Base-by-base conservation (phyloP, 2,888 invertebrate species). In the Ennomos fuscantarius region DNA sequence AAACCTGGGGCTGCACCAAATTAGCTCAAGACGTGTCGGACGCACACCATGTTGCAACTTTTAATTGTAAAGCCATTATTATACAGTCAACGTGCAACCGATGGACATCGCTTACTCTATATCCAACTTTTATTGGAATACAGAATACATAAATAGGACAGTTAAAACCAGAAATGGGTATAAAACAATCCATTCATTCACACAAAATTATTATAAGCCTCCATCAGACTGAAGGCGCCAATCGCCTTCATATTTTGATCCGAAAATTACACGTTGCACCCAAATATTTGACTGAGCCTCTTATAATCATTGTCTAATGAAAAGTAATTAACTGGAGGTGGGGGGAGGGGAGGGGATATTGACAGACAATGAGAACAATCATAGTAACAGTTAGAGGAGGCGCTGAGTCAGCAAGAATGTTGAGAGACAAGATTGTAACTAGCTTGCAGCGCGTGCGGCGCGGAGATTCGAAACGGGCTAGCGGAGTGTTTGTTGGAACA, bases 361-460 rank as follows among this genome's bases (percentile, higher is more conserved):
- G 88, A 86, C 88, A 86, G 88, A 89, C 89, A 90, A 89, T 84
- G 88, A 84, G 87, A 89, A 90, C 89, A 90, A 90, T 89, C 88
- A 86, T 75, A 84, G 82, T 78, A 81, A 83, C 84, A 87, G 84
- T 86, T 88, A 87, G 82, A 86, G 85, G 75, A 81, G 84, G 82
- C 80, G 88, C 88, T 92, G 90, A 91, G 82, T 89, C 89, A 89
- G 90, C 91, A 81, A 75, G 70, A 79, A 81, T 79, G 74, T 78
- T 74, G 78, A 73, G 79, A 76, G 79, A 84, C 86, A 79, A 72
- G 81, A 71, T 78, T 79, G 85, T 82, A 83, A 81, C 86, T 79
- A 84, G 85, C 76, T 72, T 70, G 43, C 69, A 65, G 76, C 76
- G 75, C 74, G 76, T 72, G 78, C 72, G 70, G 60, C 76, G 53